Evolutionary conservation across 2,888 invertebrate genomes (phyloP), one percentile per base, ranked within the genome.

Genomic region (Orthosia incerta): DNA sequence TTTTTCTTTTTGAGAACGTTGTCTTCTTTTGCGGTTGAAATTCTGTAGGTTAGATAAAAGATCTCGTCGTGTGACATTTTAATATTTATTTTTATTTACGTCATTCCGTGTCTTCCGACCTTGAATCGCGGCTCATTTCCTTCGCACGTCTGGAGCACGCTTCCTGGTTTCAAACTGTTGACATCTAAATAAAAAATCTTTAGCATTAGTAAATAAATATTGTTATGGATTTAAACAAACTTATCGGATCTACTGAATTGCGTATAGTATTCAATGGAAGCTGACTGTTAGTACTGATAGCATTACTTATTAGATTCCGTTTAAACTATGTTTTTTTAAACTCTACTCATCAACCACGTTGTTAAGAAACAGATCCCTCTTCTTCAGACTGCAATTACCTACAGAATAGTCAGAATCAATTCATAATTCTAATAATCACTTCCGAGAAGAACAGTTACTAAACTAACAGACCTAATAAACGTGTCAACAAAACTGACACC

Each of bases 131-230:
- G 39, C 51, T 46, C 55, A 62, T 79, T 69, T 69, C 63, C 59
- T 71, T 60, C 71, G 46, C 51, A 50, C 48, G 60, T 76, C 63
- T 53, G 50, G 55, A 59, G 48, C 57, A 31, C 16, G 59, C 56
- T 79, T 79, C 71, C 71, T 76, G 39, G 51, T 76, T 74, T 56
- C 51, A 55, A 59, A 63, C 57, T 20, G 62, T 75, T 75, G 23
- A 73, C 57, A 79, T 23, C 15, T 67, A 55, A 60, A 74, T 74
- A 50, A 59, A 76, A 76, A 71, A 71, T 20, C 20, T 23, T 20
- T 4, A 16, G 26, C 18, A 64, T 63, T 51, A 12, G 7, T 18
- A 15, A 20, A 51, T 4, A 56, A 56, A 20, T 20, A 3, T 31
- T 31, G 15, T 15, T 5, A 16, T 7, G 26, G 4, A 46, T 16